Conservation (phyloP, 2,888 invertebrate genomes). For the Agrotis segetum region DNA sequence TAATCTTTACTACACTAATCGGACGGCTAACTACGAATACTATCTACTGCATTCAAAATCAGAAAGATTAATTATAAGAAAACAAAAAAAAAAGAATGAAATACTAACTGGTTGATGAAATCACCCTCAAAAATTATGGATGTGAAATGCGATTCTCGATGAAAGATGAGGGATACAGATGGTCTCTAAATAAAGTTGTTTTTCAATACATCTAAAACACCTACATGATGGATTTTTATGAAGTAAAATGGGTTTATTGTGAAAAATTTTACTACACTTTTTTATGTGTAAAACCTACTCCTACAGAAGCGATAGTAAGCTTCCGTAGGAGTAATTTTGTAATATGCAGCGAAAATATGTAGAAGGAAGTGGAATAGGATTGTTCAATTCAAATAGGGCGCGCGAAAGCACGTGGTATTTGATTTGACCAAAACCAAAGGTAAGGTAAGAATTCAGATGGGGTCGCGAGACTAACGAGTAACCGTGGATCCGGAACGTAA, state of each 20-base stretch:
- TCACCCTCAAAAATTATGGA: neutral
- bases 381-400: too few relatives aligned
- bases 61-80: neutral
- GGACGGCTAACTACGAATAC: constrained; percentile 22
- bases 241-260: neutral
- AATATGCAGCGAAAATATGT: too few relatives aligned
- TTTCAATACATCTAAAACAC: neutral
- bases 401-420: too few relatives aligned
- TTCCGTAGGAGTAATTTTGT: too few relatives aligned
- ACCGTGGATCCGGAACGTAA: too few relatives aligned
- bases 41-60: neutral
- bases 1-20: neutral
- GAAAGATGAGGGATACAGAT: neutral
- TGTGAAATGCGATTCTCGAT: neutral
- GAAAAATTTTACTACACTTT: too few relatives aligned
- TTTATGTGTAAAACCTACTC: too few relatives aligned
- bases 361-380: too few relatives aligned
- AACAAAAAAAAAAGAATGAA: neutral
- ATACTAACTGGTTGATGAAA: constrained; percentile 43
- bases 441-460: too few relatives aligned
- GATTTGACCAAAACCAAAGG: too few relatives aligned
- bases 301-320: too few relatives aligned
- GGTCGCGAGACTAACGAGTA: too few relatives aligned
- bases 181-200: constrained; percentile 4
- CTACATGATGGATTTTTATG: neutral